Base-by-base conservation (phyloP, 2,888 invertebrate species). In the Adineta ricciae region DNA sequence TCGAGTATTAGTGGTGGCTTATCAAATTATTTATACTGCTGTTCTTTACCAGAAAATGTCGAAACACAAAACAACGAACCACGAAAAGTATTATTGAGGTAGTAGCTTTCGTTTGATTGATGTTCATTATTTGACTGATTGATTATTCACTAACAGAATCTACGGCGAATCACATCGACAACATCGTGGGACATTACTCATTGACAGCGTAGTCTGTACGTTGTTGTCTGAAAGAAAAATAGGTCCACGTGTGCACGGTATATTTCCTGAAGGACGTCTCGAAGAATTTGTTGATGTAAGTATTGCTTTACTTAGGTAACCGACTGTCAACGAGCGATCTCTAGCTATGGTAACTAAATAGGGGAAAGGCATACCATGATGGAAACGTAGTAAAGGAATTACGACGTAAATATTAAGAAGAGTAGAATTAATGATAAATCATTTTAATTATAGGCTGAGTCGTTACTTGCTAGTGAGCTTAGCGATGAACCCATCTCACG, bases 1-100 rank as follows among this genome's bases (percentile, higher is more conserved):
- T 36, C 32, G 4, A 64, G 5, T 32, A 64, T 1, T 92, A 98
- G 98, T 90, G 98, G 98, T 24, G 99, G 98, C 0, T 92, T 99
- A 86, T 96, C 97, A 86, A 99, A 99, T 91, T 94, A 96, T 92
- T 92, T 99, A 84, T 99, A 97, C 92, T 94, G 95, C 89, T 95
- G 97, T 86, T 94, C 95, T 52, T 91, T 98, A 19, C 96, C 96
- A 0, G 91, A 92, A 85, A 90, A 92, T 3, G 89, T 92, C 82
- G 90, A 91, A n/a, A 90, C 92, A 0, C 89, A 92, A 36, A 90
- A 89, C 21, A 89, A 89, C 36, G 92, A 92, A 88, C 92, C 92
- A 0, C 84, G 87, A 78, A 78, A 78, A n/a, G 78, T 78, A 8
- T 38, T 78, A n/a, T 19, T 78, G 24, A 78, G 41, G 78, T 78